Base-by-base conservation (phyloP, 1,140 invertebrate species). In the Holcopasites calliopsidis region DNA sequence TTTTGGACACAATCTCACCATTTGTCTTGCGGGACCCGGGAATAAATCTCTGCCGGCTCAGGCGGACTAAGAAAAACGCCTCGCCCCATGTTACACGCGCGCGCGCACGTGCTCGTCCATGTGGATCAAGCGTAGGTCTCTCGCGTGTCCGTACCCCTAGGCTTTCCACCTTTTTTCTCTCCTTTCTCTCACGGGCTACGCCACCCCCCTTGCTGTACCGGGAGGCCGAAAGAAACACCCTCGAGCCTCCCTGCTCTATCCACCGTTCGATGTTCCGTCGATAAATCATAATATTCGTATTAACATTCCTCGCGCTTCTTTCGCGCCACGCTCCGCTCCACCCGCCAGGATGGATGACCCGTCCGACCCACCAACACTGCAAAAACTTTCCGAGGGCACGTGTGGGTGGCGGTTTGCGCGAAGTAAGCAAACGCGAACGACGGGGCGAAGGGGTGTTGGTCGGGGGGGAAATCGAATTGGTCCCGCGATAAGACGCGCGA, bases 1-100 rank as follows among this genome's bases (percentile, higher is more conserved):
- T 92, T 92, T 92, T 91, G 89, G 91, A 91, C 91, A 90, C 91
- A 92, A 92, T 92, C 91, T 91, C 84, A 83, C 90, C 90, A 90
- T 92, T 92, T 92, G 90, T 92, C 91, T 92, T 91, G 87, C 83
- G 80, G 82, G 89, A 87, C 88, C 87, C 70, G 87, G 85, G 89
- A 90, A 92, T 92, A 92, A 92, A 92, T 92, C 91, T 91, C 85
- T 73, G 76, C 86, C 87, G 90, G 90, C 91, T 90, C 90, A 91
- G 90, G 90, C 88, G 88, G 89, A 78, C 90, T 90, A 90, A 91
- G 91, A 92, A 92, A 91, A 91, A 92, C 88, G 89, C 88, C 79
- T 69, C 88, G 83, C 88, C 87, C 85, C 85, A 82, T 81, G 82
- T 84, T 85, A 82, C 82, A 79, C 65, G 80, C 61, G 65, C 76